Evolutionary conservation across 2,113 vertebrate species (phyloP).

Genomic region (Emberiza fucata): DNA sequence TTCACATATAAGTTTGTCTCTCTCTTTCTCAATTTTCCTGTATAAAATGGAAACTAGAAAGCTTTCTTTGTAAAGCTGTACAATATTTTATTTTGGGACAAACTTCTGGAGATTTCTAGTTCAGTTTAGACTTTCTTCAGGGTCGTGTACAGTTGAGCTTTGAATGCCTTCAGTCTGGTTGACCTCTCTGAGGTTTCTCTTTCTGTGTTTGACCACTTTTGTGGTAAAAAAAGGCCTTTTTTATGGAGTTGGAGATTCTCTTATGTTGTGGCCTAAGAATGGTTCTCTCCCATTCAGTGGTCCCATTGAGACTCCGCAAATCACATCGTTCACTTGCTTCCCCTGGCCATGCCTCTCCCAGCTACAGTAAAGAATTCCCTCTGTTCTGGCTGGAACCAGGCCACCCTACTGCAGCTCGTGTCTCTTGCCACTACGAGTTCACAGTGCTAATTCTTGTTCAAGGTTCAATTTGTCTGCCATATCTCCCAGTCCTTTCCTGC

Average conservation of each 20-base stretch:
- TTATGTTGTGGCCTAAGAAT: background rate
- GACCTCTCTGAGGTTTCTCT: background rate
- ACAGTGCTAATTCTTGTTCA: background rate
- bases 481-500: background rate
- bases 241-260: background rate
- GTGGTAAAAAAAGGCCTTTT: background rate
- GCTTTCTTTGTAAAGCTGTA: background rate
- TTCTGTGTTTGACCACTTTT: background rate
- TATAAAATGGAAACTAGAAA: background rate
- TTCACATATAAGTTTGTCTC: background rate
- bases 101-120: background rate
- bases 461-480: background rate
- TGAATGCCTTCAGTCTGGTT: background rate
- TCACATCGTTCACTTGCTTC: background rate
- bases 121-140: background rate
- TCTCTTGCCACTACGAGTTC: background rate
- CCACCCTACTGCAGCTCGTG: background rate
- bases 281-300: background rate
- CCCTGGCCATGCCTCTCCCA: background rate
- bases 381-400: background rate
- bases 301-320: background rate
- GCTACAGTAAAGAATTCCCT: background rate
- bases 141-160: fast-evolving
- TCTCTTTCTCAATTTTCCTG: background rate
- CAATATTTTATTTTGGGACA: background rate